phyloP scores from a whole-genome alignment of 2,113 vertebrate genomes.

The Promerops cafer region DNA sequence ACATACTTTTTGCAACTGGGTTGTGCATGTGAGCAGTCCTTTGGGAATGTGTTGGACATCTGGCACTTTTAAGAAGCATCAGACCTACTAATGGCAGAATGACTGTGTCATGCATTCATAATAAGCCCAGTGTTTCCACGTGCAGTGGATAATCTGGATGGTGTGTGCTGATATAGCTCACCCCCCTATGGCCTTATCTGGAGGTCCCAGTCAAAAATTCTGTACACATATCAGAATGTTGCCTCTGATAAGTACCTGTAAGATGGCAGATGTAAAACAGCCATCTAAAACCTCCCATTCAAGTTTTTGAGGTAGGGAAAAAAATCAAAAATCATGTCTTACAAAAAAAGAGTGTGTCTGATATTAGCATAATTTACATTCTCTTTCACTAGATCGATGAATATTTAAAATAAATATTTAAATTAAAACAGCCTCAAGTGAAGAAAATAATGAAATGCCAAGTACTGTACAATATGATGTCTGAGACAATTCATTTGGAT shows the following conservation, averaged over 20 bases:
- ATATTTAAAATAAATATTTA: not conserved
- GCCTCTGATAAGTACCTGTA: not conserved
- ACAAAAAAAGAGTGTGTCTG: accelerated
- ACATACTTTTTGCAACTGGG: not conserved
- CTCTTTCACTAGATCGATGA: not conserved
- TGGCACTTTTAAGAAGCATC: not conserved
- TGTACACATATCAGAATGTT: not conserved
- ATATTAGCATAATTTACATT: not conserved
- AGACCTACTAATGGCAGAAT: not conserved
- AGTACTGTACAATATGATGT: not conserved
- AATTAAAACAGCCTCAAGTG: not conserved
- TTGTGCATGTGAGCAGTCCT: not conserved
- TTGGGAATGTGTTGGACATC: not conserved
- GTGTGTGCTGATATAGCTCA: not conserved
- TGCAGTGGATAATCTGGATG: not conserved
- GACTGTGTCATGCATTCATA: not conserved
- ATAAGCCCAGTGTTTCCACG: not conserved
- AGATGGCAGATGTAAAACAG: not conserved
- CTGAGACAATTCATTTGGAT: not conserved
- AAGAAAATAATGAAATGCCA: not conserved
- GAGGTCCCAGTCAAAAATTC: not conserved
- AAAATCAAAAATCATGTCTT: not conserved
- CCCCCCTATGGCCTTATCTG: not conserved
- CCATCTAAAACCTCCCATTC: not conserved
- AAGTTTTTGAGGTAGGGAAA: not conserved